Base-by-base conservation (phyloP, 2,888 invertebrate species). In the Opisthograptis luteolata region DNA sequence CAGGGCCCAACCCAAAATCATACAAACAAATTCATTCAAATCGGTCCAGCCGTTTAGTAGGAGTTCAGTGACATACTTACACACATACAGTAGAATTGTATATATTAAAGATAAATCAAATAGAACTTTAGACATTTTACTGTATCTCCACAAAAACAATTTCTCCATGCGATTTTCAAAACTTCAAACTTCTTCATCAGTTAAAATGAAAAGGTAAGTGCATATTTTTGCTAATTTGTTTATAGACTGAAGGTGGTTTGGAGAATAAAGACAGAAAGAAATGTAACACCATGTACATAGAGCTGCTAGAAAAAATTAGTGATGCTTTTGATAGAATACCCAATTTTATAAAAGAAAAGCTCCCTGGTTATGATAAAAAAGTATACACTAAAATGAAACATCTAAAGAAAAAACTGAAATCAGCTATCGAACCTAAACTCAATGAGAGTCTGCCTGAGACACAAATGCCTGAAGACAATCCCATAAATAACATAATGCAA, bases 251-350 rank as follows among this genome's bases (percentile, higher is more conserved):
- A 24, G 42, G 35, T 35, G 49, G 30, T 30, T 43, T 71, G 34
- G 55, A 68, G 8, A 42, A 45, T 17, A 49, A 64, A 61, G 73
- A 84, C 8, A 66, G 64, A 49, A 80, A 85, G 10, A 64, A 77
- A 45, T 88, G 85, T 43, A 92, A 92, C 73, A 79, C 82, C 40
- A 85, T 92, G 54, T 93, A 94, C 58, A 83, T 92, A 55, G 91
- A 93, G 63, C 70, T 94, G 25, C 76, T 94, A 65, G 94, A 94
- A 64, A 94, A 93, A 78, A 92, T 93, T 64, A 92, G 89, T 54
- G 80, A 79, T 13, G 92, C 94, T 0, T 91, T 95, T 58, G 92
- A 93, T 60, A 92, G 92, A 79, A 93, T 95, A 61, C 94, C 94
- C 1, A 79, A 92, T 8, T 84, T 91, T 55, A 90, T 93, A 27